Evolutionary conservation across 2,888 invertebrate species (phyloP), one percentile per base, ranked within the genome.

Genomic region (Bhutanitis thaidina): DNA sequence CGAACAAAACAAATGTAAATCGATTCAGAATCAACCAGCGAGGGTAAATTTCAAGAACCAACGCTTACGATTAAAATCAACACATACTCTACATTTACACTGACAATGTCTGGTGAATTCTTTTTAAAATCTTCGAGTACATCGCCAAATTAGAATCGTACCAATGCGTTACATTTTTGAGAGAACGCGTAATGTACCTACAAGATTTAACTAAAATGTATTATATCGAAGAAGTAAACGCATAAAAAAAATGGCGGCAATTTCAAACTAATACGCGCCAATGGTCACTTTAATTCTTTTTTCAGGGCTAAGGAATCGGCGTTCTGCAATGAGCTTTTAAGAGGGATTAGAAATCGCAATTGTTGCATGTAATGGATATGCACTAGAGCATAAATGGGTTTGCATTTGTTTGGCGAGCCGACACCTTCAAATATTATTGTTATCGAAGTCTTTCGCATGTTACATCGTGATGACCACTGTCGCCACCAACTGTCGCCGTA

Each of bases 321-420:
- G 61, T 67, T 64, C 60, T 60, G 56, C 53, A 71, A 69, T 72
- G 57, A 69, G 67, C 65, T 72, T 65, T 71, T 69, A 73, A 67
- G 49, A 60, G 65, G 76, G 80, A 75, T 82, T 71, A 78, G 71
- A 58, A 64, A 48, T 54, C 69, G 60, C 67, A 69, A 81, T 78
- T 73, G 77, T 69, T 68, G 60, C 62, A 54, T 83, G 87, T 84
- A 87, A 87, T 84, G 77, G 87, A 87, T 87, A 86, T 83, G 81
- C 86, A 87, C 74, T 79, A 81, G 85, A 81, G 82, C 87, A 83
- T 80, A 83, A 79, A 81, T 76, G 60, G 70, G 63, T 65, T 54
- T 57, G 53, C 67, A 74, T 77, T 78, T 80, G 77, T 74, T 72
- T 71, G 71, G 66, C 58, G 54, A 57, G 76, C 78, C 78, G 79